Evolutionary conservation across 2,113 vertebrate species (phyloP).

Genomic region (Naja naja): DNA sequence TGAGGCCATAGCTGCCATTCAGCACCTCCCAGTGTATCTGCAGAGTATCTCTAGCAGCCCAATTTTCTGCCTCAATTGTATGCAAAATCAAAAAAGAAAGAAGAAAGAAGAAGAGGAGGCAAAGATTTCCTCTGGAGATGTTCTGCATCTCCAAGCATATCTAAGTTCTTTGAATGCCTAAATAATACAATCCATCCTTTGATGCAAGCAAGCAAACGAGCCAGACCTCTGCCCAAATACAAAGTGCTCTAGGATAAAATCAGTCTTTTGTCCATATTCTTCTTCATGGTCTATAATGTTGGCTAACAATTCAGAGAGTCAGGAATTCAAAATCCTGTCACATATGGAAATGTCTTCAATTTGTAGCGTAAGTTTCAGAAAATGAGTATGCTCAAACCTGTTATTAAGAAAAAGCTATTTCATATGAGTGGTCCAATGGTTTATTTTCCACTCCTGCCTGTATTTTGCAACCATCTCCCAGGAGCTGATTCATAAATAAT

Average conservation of each 20-base stretch:
- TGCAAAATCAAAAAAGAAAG: background rate
- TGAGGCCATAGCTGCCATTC: background rate
- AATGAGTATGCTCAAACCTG: background rate
- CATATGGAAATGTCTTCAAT: background rate
- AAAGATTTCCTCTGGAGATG: background rate
- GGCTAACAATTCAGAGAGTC: background rate
- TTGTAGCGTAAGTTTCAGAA: background rate
- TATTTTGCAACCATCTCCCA: background rate
- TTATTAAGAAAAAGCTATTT: background rate
- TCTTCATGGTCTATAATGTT: background rate
- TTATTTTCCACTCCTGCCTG: background rate
- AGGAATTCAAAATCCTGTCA: background rate
- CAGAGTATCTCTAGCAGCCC: background rate
- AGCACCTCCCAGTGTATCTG: background rate
- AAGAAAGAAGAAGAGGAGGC: background rate
- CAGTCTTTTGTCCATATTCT: background rate
- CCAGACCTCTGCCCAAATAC: background rate
- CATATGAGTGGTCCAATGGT: background rate
- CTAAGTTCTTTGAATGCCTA: background rate
- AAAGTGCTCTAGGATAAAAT: background rate
- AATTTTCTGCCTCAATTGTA: background rate
- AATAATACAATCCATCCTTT: background rate
- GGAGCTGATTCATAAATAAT: background rate
- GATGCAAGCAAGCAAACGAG: background rate
- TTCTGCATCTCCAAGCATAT: background rate